A percentile compares a stretch with the other conserved stretches of the same genome.
phyloP scores from a whole-genome alignment of 2,797 vertebrate genomes.

The Pitangus sulphuratus region DNA sequence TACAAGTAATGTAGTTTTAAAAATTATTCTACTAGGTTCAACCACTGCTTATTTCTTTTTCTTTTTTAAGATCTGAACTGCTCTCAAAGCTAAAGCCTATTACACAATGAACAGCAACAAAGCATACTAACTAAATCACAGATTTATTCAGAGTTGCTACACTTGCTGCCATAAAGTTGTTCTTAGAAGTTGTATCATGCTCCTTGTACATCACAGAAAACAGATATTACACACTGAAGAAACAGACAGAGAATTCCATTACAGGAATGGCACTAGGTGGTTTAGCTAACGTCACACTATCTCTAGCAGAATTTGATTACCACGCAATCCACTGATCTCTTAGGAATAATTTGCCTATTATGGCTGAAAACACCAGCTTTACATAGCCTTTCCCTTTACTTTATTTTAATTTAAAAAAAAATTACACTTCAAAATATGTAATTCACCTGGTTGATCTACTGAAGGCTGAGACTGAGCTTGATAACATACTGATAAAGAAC shows the following conservation, averaged over 20 bases:
- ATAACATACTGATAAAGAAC: constrained; percentile 60
- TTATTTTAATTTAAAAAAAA: neutral
- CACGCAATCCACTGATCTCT: neutral
- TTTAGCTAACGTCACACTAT: neutral
- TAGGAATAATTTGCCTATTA: neutral
- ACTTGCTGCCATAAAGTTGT: neutral
- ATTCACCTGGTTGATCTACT: constrained; percentile 79
- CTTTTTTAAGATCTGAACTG: neutral
- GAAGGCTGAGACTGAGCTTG: constrained; percentile 58
- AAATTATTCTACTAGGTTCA: neutral
- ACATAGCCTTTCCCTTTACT: neutral
- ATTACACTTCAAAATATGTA: neutral
- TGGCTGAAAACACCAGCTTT: neutral
- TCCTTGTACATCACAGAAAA: neutral
- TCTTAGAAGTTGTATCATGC: neutral
- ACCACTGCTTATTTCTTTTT: neutral
- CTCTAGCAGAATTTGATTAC: neutral
- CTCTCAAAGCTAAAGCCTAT: neutral
- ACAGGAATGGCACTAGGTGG: neutral
- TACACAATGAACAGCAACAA: neutral
- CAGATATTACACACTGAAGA: neutral
- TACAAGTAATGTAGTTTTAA: neutral
- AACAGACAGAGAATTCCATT: neutral
- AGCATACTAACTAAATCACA: neutral
- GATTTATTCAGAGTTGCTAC: neutral